Base-by-base conservation (phyloP, 2,888 invertebrate genomes). In the Ceriagrion tenellum region DNA sequence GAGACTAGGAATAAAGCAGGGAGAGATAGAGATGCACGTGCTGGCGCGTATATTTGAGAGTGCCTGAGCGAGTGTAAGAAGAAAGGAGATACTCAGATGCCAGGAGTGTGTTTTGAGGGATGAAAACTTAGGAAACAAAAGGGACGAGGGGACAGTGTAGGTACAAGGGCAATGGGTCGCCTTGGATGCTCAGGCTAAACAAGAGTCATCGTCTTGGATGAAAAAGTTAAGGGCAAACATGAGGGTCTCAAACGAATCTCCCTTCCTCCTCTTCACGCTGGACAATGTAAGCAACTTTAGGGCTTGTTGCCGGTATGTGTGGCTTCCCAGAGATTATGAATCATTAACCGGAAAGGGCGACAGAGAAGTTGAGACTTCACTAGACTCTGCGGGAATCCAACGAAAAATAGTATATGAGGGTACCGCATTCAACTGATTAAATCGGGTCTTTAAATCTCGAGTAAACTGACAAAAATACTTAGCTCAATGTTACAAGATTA, bases 181-280 rank as follows among this genome's bases (percentile, higher is more conserved):
- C 81, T 18, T 81, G 81, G 81, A 81, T 35, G n/a, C 81, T 35
- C 81, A 30, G 81, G 35, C 81, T 81, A 81, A 81, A 81, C 81
- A 81, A 69, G 81, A 81, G 1, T 35, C 81, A 35, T 81, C 30
- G 81, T 81, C 30, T 12, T 30, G 81, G 81, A 35, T 18, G 35
- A 81, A 81, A 81, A 81, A 81, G 16, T 81, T 59, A 35, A 35
- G 81, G 35, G 81, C 30, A 16, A 81, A 81, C 81, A 81, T 81
- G 81, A 35, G 81, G 81, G 81, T 81, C 81, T 81, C 81, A 35
- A 81, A 81, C 81, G 18, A 81, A 81, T 81, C 35, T 35, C 30
- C 30, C 69, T 12, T 12, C 23, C 69, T n/a, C n/a, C n/a, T n/a
- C 30, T 74, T 74, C 30, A 30, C 74, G 74, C 74, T 8, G 81